These are phyloP conservation scores for Cichladusa arquata DNA, from an alignment of 2,113 vertebrate species.

Conservation along the genomic window DNA sequence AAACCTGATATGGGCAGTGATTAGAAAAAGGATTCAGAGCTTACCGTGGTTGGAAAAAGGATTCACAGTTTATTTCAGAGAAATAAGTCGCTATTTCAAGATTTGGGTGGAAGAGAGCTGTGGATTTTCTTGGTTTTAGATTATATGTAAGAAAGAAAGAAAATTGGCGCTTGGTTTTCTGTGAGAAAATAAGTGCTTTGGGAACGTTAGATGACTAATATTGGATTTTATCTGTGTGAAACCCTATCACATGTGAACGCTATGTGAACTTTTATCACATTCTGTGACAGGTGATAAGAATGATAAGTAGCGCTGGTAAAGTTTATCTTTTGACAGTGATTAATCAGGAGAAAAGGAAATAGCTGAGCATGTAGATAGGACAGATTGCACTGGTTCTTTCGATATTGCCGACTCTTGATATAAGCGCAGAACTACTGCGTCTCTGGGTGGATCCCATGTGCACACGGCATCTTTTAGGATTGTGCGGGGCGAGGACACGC, in stretches of 20 bases:
- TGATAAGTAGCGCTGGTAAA: not conserved
- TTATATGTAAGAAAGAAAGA: not conserved
- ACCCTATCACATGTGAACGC: not conserved
- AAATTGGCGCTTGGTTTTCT: not conserved
- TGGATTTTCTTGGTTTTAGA: not conserved
- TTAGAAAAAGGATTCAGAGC: not conserved
- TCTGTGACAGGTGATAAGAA: not conserved
- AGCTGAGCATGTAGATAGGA: not conserved
- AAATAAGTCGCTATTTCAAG: not conserved
- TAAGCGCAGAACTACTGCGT: not conserved
- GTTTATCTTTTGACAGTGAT: not conserved
- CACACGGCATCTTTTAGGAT: not conserved
- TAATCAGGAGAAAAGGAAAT: not conserved
- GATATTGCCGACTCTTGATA: not conserved
- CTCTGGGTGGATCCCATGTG: not conserved
- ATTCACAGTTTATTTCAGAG: not conserved
- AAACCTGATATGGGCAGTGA: not conserved
- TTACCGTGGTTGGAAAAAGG: not conserved
- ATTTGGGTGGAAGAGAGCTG: not conserved
- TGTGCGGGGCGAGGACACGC: not conserved
- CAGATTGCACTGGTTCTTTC: accelerated
- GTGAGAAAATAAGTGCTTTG: not conserved
- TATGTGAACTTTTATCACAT: not conserved
- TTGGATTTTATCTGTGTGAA: not conserved
- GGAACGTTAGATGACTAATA: not conserved